phyloP scores from a whole-genome alignment of 2,888 invertebrate species.

The Digitonthophagus gazella region DNA sequence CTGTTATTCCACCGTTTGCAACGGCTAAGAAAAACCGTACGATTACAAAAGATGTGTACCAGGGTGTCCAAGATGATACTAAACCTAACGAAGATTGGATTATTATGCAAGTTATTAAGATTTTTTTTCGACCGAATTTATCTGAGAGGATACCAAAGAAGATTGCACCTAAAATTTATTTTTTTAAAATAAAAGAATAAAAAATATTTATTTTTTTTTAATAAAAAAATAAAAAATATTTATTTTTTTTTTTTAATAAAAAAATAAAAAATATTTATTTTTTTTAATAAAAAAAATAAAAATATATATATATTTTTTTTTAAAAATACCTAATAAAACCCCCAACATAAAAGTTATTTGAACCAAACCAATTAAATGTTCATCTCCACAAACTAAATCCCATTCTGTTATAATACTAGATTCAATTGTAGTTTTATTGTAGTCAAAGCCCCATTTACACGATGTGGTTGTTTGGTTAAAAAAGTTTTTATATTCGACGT shows the following conservation, averaged over 20 bases:
- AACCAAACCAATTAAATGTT: constrained; percentile 58
- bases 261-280: constrained; percentile 50
- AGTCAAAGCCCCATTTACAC: constrained; percentile 51
- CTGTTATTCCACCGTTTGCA: constrained; percentile 62
- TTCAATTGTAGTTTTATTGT: constrained; percentile 58
- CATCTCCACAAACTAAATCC: constrained; percentile 62
- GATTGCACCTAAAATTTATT: constrained; percentile 52
- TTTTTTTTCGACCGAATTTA: constrained; percentile 60
- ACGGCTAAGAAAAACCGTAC: constrained; percentile 59
- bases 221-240: constrained; percentile 4
- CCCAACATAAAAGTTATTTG: constrained; percentile 65
- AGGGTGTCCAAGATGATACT: constrained; percentile 55
- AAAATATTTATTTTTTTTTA: constrained; percentile 6
- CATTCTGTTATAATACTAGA: constrained; percentile 67
- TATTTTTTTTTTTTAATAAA: too few relatives aligned
- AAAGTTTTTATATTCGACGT: constrained; percentile 28
- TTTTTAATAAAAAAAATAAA: constrained; percentile 7
- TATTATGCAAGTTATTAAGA: constrained; percentile 57
- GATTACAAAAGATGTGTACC: constrained; percentile 56
- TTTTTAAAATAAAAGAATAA: neutral
- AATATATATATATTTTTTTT: too few relatives aligned
- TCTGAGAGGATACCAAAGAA: constrained; percentile 62
- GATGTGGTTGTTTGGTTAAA: constrained; percentile 30
- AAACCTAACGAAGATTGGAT: constrained; percentile 57
- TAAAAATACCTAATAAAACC: constrained; percentile 55